Base-by-base conservation (phyloP, 2,113 vertebrate genomes). In the Chaetodon trifascialis region DNA sequence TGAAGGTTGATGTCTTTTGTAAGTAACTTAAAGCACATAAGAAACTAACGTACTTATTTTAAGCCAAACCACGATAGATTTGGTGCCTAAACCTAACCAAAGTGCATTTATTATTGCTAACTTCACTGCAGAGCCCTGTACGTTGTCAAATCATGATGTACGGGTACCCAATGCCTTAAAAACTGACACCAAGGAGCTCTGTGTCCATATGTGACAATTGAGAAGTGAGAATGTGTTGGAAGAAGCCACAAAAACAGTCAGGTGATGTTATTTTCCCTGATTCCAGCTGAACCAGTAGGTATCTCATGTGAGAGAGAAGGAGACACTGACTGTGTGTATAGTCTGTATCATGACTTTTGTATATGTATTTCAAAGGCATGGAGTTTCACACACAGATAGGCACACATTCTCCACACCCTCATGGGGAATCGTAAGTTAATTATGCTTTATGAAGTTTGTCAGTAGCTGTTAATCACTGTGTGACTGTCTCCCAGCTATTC, bases 401-500 rank as follows among this genome's bases (percentile, higher is more conserved):
- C 51, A 54, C 49, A 73, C 25, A 3, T 40, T 51, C 60, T 17
- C 9, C 36, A 58, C 30, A 73, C 19, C 14, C 21, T 76, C 68
- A 63, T 11, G 49, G 38, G 47, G 38, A 72, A 54, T 23, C 0
- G 19, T 42, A 16, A 49, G 47, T 52, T 62, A 79, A 91, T 73
- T 76, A 47, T 44, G n/a, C 52, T 72, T n/a, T 21, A 52, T 69
- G 3, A 73, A 80, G 40, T 82, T n/a, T 81, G 63, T 83, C 51
- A 65, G 30, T 54, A 14, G 21, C 21, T 79, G 47, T 83, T 86
- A 79, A 83, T 84, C 36, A 84, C 60, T 55, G 60, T 86, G 73
- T 65, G 16, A 8, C 16, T 69, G 63, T 82, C 49, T 88, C 15
- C 4, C 94, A 99, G 97, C 96, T 54, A 89, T 97, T 85, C 96